These are phyloP conservation scores for Cryptomyrus ogoouensis DNA, from an alignment of 2,113 vertebrate genomes.

Conservation along the genomic window DNA sequence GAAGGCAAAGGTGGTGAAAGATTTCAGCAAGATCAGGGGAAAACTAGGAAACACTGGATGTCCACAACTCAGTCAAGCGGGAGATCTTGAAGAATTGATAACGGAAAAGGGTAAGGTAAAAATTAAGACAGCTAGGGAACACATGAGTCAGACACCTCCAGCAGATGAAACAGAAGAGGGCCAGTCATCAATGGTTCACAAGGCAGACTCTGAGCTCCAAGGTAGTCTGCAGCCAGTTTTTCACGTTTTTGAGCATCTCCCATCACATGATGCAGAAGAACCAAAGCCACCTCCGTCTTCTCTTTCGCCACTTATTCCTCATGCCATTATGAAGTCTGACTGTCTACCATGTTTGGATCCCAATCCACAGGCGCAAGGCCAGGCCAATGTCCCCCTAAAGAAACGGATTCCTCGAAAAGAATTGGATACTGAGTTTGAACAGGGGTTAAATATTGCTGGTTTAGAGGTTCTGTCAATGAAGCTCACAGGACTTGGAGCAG, in stretches of 20 bases:
- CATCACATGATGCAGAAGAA: constrained; percentile 16
- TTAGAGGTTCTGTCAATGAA: constrained; percentile 3
- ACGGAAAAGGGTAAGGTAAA: not conserved
- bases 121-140: not conserved
- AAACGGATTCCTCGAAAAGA: constrained; percentile 64
- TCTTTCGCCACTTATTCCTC: constrained; percentile 25
- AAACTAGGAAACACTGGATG: not conserved
- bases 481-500: constrained; percentile 20
- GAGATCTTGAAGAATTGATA: not conserved
- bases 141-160: not conserved
- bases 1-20: constrained; percentile 33
- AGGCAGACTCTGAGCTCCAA: not conserved
- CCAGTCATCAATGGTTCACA: constrained; percentile 3
- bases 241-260: not conserved
- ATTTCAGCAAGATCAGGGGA: not conserved
- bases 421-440: constrained; percentile 46
- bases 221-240: not conserved
- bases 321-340: constrained; percentile 21
- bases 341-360: constrained; percentile 34
- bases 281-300: not conserved
- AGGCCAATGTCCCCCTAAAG: constrained; percentile 67
- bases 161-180: constrained; percentile 14
- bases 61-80: not conserved
- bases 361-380: constrained; percentile 46
- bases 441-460: constrained; percentile 25